phyloP scores from a whole-genome alignment of 2,113 vertebrate species.

The Strix uralensis region DNA sequence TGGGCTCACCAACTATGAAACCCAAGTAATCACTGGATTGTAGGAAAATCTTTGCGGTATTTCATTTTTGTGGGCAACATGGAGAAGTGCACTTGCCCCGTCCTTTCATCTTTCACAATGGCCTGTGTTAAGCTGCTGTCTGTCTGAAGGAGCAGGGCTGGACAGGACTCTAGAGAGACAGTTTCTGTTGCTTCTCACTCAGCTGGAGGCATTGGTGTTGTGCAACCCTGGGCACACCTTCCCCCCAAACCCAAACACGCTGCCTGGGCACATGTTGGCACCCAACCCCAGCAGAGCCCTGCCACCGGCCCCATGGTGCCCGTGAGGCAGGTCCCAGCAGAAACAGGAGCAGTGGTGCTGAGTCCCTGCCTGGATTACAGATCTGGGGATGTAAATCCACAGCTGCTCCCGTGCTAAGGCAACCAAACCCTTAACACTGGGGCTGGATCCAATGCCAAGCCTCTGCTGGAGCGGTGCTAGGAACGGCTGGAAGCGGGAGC shows the following conservation, averaged over 20 bases:
- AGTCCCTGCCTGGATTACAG: background rate
- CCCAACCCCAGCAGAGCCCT: background rate
- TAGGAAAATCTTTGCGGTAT: background rate
- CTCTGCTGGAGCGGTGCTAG: background rate
- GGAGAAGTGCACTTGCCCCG: background rate
- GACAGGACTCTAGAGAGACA: background rate
- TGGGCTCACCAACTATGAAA: background rate
- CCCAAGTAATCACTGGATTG: background rate
- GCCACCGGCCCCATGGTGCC: fast-evolving
- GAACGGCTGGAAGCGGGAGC: background rate
- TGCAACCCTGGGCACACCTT: background rate
- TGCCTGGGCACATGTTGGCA: background rate
- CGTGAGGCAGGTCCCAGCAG: background rate
- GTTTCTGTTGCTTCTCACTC: background rate
- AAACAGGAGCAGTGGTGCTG: background rate
- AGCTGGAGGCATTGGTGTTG: background rate
- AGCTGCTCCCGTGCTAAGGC: background rate
- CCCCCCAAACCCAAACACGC: background rate
- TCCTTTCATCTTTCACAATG: background rate
- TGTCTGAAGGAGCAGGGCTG: background rate
- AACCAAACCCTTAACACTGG: background rate
- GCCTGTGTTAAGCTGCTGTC: background rate
- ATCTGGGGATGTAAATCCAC: background rate
- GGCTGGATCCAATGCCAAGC: background rate
- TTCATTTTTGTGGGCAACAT: background rate